A percentile compares a stretch with the other conserved stretches of the same genome.
These are phyloP conservation scores for Microtus oregoni DNA, from an alignment of 2,113 vertebrate genomes.

Conservation along the genomic window DNA sequence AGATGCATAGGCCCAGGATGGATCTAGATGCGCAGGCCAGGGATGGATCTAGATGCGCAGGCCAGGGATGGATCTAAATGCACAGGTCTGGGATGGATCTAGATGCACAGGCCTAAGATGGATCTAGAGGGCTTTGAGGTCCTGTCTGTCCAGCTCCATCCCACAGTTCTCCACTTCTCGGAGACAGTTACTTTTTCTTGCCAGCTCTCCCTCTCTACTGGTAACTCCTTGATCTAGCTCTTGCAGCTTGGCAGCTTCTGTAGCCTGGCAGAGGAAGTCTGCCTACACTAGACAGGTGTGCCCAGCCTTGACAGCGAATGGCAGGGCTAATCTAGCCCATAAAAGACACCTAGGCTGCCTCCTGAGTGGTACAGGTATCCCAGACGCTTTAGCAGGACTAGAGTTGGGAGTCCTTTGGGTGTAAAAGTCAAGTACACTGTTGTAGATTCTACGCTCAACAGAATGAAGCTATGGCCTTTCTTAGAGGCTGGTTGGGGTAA, in stretches of 20 bases:
- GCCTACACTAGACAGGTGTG: not conserved
- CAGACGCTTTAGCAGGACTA: not conserved
- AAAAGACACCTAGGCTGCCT: not conserved
- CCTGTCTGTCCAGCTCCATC: not conserved
- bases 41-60: too few relatives aligned
- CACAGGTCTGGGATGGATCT: not conserved
- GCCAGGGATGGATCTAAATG: too few relatives aligned
- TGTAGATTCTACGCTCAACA: not conserved
- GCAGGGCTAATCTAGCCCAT: not conserved
- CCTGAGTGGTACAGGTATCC: not conserved
- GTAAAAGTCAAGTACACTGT: not conserved
- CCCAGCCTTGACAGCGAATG: not conserved
- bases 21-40: accelerated
- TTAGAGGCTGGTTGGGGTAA: not conserved
- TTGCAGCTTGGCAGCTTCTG: not conserved
- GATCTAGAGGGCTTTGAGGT: not conserved
- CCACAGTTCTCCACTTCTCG: not conserved
- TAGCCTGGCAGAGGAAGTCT: not conserved
- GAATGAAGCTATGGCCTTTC: not conserved
- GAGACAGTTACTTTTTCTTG: not conserved
- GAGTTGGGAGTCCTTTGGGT: not conserved
- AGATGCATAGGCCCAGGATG: too few relatives aligned
- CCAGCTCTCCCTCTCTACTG: not conserved
- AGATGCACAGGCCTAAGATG: accelerated
- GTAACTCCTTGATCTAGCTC: not conserved